Conservation (phyloP, 2,113 vertebrate species). For the Dryoscopus gambensis region DNA sequence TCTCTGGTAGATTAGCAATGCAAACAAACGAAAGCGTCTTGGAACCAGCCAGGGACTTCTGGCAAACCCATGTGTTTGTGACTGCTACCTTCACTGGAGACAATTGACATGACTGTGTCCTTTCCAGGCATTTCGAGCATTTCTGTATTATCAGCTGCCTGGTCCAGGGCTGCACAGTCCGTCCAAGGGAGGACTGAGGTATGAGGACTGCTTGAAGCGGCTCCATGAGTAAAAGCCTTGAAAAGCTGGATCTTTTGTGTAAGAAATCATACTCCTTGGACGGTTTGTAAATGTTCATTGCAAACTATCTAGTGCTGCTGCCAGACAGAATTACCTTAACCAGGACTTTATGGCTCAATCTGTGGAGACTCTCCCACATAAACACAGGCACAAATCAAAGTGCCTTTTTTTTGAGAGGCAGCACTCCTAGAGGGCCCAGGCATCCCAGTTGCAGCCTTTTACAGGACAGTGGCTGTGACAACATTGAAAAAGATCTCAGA, state of each 20-base stretch:
- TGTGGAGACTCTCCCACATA: conserved; percentile 1
- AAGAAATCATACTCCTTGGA: conserved; percentile 36
- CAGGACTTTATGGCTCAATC: neutral
- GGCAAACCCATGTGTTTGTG: conserved; percentile 48
- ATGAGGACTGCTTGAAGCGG: neutral
- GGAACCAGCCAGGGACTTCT: conserved; percentile 18
- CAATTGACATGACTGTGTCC: conserved; percentile 20
- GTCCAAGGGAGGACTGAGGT: conserved; percentile 1
- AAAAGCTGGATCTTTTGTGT: neutral
- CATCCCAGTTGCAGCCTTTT: neutral
- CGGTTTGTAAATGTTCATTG: neutral
- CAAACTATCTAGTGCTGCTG: conserved; percentile 5
- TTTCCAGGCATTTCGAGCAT: conserved; percentile 46
- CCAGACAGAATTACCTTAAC: conserved; percentile 54
- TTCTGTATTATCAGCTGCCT: conserved; percentile 39
- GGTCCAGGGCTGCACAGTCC: neutral
- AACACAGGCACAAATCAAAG: neutral
- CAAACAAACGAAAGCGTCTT: conserved; percentile 31
- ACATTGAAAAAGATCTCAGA: neutral
- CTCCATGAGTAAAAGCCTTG: neutral
- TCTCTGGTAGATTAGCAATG: conserved; percentile 53
- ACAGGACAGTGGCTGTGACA: neutral
- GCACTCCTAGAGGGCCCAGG: neutral
- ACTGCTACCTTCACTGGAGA: conserved; percentile 38
- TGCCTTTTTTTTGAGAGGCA: neutral